phyloP scores from a whole-genome alignment of 2,888 invertebrate species.

The Diarsia mendica region DNA sequence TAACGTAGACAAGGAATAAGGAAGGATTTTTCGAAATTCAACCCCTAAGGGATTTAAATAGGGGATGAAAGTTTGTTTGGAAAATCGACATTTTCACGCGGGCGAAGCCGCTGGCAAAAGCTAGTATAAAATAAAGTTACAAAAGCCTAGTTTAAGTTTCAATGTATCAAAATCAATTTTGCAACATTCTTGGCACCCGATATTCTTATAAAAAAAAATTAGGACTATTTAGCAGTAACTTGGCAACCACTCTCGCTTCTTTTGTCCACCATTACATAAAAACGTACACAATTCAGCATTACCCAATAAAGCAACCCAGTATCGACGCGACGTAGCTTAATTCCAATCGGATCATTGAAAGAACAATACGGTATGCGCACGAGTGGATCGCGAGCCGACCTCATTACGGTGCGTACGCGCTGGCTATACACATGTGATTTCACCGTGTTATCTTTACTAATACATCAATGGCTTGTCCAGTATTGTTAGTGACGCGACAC shows the following conservation, averaged over 20 bases:
- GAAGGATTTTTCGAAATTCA: too few species aligned
- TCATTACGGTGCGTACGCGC: conserved; percentile 68
- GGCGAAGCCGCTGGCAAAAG: too few species aligned
- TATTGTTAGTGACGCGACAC: conserved; percentile 86
- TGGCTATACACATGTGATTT: conserved; percentile 84
- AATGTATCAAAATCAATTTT: background rate
- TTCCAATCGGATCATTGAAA: conserved; percentile 75
- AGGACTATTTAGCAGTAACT: background rate
- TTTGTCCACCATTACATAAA: conserved; percentile 50
- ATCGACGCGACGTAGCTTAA: conserved; percentile 73
- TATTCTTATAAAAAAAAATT: background rate
- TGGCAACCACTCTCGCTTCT: conserved; percentile 4
- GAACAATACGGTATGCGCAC: conserved; percentile 78
- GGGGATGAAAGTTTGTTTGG: too few species aligned
- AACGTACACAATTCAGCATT: conserved; percentile 47
- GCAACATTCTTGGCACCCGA: background rate
- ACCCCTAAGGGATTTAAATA: too few species aligned
- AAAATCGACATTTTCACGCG: too few species aligned
- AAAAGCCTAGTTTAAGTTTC: background rate
- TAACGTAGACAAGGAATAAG: too few species aligned
- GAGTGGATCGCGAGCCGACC: conserved; percentile 67
- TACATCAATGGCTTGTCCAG: conserved; percentile 89
- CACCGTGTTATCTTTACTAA: conserved; percentile 87
- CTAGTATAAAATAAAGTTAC: too few species aligned
- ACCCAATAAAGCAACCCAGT: conserved; percentile 58